phyloP scores from a whole-genome alignment of 2,113 vertebrate species.

The Loxodonta africana region DNA sequence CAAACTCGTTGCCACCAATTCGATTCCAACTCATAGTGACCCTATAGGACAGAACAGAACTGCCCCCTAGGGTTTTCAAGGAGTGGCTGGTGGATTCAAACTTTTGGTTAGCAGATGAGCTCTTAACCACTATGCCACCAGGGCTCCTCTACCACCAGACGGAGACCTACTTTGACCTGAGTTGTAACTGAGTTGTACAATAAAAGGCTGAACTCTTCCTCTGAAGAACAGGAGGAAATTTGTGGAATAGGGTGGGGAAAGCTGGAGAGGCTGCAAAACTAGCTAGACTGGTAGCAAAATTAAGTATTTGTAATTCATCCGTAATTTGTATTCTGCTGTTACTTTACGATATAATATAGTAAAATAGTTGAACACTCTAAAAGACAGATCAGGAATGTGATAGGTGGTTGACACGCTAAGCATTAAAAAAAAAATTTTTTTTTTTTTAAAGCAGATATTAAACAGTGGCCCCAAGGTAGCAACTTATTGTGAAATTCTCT shows the following conservation, averaged over 20 bases:
- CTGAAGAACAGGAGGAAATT: background rate
- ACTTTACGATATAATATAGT: background rate
- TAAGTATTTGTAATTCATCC: background rate
- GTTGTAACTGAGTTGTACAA: background rate
- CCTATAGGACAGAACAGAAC: no score
- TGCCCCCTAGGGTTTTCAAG: no score
- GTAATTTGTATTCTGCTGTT: background rate
- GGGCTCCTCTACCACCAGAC: fast-evolving
- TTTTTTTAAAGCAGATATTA: background rate
- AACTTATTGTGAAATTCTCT: background rate
- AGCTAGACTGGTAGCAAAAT: background rate
- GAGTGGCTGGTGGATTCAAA: no score
- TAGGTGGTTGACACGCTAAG: background rate
- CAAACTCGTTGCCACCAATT: no score
- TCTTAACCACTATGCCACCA: background rate
- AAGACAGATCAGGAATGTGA: background rate
- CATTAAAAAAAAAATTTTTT: no score
- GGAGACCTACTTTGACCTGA: background rate
- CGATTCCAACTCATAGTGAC: no score
- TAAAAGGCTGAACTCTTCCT: background rate
- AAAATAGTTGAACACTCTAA: background rate
- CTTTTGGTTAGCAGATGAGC: background rate
- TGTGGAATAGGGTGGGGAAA: background rate
- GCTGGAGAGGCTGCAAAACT: background rate
- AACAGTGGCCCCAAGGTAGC: background rate